A percentile compares a stretch with the other conserved stretches of the same genome.
Evolutionary conservation across 2,113 vertebrate genomes (phyloP).

Genomic region (Alligator sinensis): DNA sequence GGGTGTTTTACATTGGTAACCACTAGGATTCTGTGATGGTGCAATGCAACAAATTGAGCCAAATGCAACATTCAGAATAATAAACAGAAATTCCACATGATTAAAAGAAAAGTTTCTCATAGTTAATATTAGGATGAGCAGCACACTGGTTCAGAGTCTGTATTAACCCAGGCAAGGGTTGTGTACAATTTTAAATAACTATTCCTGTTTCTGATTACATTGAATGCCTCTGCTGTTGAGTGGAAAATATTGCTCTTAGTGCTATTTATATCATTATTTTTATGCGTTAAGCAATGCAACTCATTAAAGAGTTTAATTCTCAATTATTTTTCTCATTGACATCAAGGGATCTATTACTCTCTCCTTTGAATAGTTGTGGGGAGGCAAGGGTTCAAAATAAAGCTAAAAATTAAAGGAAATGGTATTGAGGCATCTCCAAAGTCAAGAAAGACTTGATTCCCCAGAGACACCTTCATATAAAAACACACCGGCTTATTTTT

Average conservation of each 20-base stretch:
- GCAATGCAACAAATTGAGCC: background rate
- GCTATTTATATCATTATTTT: background rate
- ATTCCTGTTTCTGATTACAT: background rate
- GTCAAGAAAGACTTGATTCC: background rate
- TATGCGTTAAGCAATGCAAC: background rate
- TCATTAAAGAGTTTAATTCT: background rate
- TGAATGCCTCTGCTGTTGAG: fast-evolving
- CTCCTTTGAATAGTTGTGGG: background rate
- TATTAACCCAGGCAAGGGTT: background rate
- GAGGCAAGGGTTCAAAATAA: background rate
- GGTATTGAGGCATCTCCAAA: background rate
- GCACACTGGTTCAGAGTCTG: conserved; percentile 16
- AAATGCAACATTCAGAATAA: conserved; percentile 43
- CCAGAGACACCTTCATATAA: background rate
- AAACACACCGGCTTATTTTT: background rate
- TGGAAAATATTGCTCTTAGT: background rate
- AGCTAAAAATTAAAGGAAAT: background rate
- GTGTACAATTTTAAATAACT: background rate
- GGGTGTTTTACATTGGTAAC: background rate
- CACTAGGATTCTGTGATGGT: background rate
- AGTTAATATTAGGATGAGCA: conserved; percentile 54
- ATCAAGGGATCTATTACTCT: background rate
- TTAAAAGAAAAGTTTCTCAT: conserved; percentile 52
- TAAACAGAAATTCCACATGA: conserved; percentile 44
- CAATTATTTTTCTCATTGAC: background rate